These are phyloP conservation scores for Macrobrachium rosenbergii DNA, from an alignment of 1,140 invertebrate species.

Conservation along the genomic window DNA sequence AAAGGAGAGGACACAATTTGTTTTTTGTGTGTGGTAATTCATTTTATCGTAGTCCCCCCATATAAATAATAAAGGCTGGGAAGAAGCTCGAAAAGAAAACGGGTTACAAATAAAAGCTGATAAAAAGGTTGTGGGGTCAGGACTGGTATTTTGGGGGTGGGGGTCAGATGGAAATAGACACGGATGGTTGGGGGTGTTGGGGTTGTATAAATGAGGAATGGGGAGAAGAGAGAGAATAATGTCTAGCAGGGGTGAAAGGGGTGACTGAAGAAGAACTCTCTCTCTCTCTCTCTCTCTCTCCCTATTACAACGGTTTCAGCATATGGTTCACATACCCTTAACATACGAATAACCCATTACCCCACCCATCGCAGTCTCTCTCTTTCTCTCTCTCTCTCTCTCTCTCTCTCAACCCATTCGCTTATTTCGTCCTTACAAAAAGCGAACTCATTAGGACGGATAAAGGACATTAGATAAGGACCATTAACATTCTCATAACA, in stretches of 20 bases:
- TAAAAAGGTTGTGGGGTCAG: neutral
- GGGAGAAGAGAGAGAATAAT: neutral
- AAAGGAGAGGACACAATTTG: slow-evolving; percentile 15
- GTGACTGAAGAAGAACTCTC: neutral
- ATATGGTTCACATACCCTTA: too few species aligned
- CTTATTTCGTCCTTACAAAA: neutral
- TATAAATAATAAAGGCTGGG: slow-evolving; percentile 23
- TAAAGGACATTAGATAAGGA: too few species aligned
- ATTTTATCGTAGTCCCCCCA: slow-evolving; percentile 7
- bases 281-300: slow-evolving; percentile 6
- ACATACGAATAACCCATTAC: too few species aligned
- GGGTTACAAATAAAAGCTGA: slow-evolving; percentile 25
- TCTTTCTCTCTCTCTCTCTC: slow-evolving; percentile 42
- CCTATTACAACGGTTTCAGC: too few species aligned
- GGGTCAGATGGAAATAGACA: neutral
- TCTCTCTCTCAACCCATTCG: slow-evolving; percentile 10
- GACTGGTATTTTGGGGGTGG: neutral
- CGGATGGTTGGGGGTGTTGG: neutral
- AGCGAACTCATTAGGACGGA: too few species aligned
- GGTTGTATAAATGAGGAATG: neutral
- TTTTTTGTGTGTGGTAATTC: slow-evolving; percentile 23
- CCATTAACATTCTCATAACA: too few species aligned
- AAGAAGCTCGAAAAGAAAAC: slow-evolving; percentile 2
- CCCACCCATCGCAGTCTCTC: neutral
- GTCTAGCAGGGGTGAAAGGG: neutral